Evolutionary conservation across 2,888 invertebrate species (phyloP).

Genomic region (Amphipyra berbera): DNA sequence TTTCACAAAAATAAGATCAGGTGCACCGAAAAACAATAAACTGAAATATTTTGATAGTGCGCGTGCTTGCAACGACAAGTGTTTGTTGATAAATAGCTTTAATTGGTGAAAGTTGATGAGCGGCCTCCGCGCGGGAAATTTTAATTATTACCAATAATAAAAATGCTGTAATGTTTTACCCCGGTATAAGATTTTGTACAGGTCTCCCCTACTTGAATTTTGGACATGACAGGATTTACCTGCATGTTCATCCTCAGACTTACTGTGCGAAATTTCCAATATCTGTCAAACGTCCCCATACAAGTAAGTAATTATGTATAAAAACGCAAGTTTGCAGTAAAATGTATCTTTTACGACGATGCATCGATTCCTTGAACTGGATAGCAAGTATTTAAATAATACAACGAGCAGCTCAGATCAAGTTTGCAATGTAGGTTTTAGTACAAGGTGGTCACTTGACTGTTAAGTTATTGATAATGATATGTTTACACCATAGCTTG

Average conservation of each 20-base stretch:
- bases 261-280: conserved; percentile 20
- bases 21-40: no score
- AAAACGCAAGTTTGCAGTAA: conserved; percentile 34
- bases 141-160: no score
- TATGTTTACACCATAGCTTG: conserved; percentile 37
- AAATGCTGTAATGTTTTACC: no score
- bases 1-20: no score
- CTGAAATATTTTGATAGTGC: no score
- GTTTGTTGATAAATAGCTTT: no score
- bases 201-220: not conserved
- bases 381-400: conserved; percentile 75
- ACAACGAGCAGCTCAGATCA: conserved; percentile 59
- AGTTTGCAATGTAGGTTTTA: conserved; percentile 74
- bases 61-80: no score
- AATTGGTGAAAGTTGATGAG: no score
- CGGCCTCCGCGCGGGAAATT: no score
- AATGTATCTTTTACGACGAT: conserved; percentile 39
- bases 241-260: not conserved
- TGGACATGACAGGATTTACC: not conserved
- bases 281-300: conserved; percentile 15
- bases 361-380: conserved; percentile 76
- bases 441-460: conserved; percentile 63
- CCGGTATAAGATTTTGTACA: no score
- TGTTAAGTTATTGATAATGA: conserved; percentile 58
- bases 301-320: conserved; percentile 24